phyloP scores from a whole-genome alignment of 2,797 vertebrate species.

The Esox masquinongy region DNA sequence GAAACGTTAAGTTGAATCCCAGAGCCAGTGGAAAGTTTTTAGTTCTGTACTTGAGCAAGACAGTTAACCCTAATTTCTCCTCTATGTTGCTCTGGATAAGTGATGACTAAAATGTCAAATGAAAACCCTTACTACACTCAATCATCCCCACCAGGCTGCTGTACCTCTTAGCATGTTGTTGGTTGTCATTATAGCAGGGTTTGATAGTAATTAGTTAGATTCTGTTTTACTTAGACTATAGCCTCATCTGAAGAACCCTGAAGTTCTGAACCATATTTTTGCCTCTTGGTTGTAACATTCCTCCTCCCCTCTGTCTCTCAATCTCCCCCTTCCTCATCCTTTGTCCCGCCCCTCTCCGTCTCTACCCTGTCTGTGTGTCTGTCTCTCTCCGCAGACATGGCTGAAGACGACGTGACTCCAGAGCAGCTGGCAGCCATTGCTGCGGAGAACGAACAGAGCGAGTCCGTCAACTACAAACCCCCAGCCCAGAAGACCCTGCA shows the following conservation, averaged over 20 bases:
- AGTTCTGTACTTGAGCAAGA: too few species aligned
- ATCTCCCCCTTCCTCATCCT: background rate
- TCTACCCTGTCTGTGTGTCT: background rate
- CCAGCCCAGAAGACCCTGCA: conserved; percentile 92
- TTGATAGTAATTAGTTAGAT: background rate
- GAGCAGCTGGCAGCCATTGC: conserved; percentile 97
- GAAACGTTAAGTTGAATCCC: too few species aligned
- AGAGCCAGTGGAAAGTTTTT: too few species aligned
- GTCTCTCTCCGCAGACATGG: conserved; percentile 76
- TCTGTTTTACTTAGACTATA: background rate
- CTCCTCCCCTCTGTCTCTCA: background rate
- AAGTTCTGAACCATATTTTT: background rate
- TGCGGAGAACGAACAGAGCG: conserved; percentile 88
- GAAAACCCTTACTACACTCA: background rate
- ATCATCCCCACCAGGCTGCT: background rate
- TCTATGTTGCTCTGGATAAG: too few species aligned
- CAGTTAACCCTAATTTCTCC: too few species aligned
- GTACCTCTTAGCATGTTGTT: background rate
- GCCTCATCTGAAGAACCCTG: background rate
- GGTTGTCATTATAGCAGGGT: background rate
- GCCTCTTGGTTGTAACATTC: background rate
- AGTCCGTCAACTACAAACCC: conserved; percentile 87
- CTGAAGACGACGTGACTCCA: conserved; percentile 91
- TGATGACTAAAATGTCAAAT: too few species aligned
- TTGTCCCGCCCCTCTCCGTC: background rate